These are phyloP conservation scores for Mactromeris polynyma DNA, from an alignment of 2,888 invertebrate species.

Conservation along the genomic window DNA sequence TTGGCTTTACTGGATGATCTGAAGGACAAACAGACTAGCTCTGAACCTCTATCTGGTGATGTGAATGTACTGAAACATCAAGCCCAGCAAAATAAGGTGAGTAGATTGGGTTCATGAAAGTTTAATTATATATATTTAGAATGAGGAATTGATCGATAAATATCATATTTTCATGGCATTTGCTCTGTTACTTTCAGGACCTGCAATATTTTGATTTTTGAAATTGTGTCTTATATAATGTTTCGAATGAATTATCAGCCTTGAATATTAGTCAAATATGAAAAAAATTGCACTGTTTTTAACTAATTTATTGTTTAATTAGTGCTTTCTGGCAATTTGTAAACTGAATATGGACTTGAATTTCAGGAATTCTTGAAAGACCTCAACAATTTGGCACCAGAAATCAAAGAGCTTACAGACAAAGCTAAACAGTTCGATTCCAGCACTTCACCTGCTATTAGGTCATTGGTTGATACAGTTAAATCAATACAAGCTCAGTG, in stretches of 20 bases:
- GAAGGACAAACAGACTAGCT: constrained; percentile 71
- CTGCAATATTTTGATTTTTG: neutral
- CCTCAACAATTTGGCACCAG: constrained; percentile 78
- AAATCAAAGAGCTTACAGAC: constrained; percentile 91
- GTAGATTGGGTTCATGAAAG: neutral
- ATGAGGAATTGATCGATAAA: too few species aligned
- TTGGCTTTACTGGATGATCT: constrained; percentile 95
- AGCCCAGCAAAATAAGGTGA: constrained; percentile 93
- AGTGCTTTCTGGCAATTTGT: neutral
- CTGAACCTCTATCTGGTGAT: constrained; percentile 93
- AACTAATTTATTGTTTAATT: neutral
- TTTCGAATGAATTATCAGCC: neutral
- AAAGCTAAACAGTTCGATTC: constrained; percentile 92
- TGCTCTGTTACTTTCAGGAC: neutral
- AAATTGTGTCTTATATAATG: neutral
- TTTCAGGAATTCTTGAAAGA: constrained; percentile 82
- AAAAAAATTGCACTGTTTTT: neutral
- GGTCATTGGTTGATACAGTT: constrained; percentile 89
- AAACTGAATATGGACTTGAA: neutral
- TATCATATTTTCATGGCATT: neutral
- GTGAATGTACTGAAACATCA: constrained; percentile 94
- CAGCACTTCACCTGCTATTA: constrained; percentile 70
- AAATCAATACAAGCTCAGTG: constrained; percentile 96
- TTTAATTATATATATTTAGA: too few species aligned
- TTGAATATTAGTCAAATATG: neutral